Conservation (phyloP, 2,888 invertebrate species). For the Tinea trinotella region DNA sequence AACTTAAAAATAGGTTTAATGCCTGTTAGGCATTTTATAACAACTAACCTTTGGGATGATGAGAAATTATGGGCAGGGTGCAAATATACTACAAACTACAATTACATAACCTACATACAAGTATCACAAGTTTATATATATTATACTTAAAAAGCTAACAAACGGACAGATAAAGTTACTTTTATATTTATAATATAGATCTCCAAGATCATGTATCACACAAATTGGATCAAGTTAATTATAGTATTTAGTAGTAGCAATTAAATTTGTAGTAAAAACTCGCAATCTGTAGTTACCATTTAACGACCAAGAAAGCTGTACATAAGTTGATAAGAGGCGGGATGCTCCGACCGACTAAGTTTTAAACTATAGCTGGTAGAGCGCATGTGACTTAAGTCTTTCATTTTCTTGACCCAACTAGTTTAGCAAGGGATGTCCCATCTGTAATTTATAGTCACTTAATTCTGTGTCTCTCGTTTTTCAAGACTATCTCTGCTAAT, state of each 20-base stretch:
- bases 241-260: not conserved
- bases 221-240: too few species aligned
- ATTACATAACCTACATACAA: too few species aligned
- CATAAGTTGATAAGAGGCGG: slow-evolving; percentile 30
- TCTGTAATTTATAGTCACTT: slow-evolving; percentile 32
- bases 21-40: too few species aligned
- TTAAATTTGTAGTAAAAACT: not conserved
- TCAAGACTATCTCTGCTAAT: slow-evolving; percentile 1
- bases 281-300: slow-evolving; percentile 4
- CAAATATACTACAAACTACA: too few species aligned
- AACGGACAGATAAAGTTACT: too few species aligned
- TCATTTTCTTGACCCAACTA: slow-evolving; percentile 38
- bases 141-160: too few species aligned
- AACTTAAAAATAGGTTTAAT: too few species aligned
- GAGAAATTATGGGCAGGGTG: too few species aligned
- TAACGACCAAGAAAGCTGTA: slow-evolving; percentile 8
- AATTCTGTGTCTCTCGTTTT: slow-evolving; percentile 20
- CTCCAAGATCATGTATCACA: too few species aligned
- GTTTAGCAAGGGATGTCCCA: slow-evolving; percentile 34
- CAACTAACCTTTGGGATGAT: too few species aligned
- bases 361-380: slow-evolving; percentile 37
- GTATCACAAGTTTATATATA: too few species aligned
- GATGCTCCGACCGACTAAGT: slow-evolving; percentile 37
- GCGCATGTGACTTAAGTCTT: slow-evolving; percentile 30
- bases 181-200: too few species aligned